Base-by-base conservation (phyloP, 2,888 invertebrate genomes). In the Elmis aenea region DNA sequence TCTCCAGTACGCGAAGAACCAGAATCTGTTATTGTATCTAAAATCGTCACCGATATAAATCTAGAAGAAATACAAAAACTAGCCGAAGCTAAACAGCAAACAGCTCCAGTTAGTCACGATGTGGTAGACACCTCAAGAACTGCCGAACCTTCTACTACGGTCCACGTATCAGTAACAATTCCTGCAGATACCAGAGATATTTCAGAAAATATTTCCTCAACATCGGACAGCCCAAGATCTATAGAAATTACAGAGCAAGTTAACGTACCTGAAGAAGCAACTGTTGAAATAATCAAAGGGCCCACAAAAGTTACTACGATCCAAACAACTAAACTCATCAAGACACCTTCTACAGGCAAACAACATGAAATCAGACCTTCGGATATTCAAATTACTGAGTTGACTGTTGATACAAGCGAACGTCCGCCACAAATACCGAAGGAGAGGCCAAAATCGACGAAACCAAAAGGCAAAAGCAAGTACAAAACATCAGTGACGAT, bases 401-500 rank as follows among this genome's bases (percentile, higher is more conserved):
- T 39, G 26, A 34, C 13, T 11, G 29, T 46, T 5, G 38, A 35
- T 16, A 36, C 34, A 3, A 29, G 33, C 5, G 42, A 35, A 5
- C 13, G 18, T 1, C 13, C 36, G 10, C 24, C 13, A 12, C 9
- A 14, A 8, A n/a, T 18, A 8, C 14, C 25, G 4, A 38, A 40
- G 31, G 30, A 25, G 22, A 41, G 36, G 23, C 23, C 9, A 29
- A 37, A 29, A 30, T 26, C 24, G 21, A 18, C 26, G 43, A 51
- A 64, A 53, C 42, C 55, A 2, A 64, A 62, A 55, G 33, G 47
- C 3, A 66, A 65, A 42, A 50, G 55, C 9, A 67, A 65, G 48
- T 68, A 71, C 20, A 68, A 67, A 0, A 64, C 71, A 2, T 65
- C 72, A 2, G 72, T 74, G 2, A 73, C 71, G 31, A 74, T 75